Percentiles rank a stretch among this genome's conserved stretches.
These are phyloP conservation scores for Diplazon laetatorius DNA, from an alignment of 2,888 invertebrate genomes.

Conservation along the genomic window DNA sequence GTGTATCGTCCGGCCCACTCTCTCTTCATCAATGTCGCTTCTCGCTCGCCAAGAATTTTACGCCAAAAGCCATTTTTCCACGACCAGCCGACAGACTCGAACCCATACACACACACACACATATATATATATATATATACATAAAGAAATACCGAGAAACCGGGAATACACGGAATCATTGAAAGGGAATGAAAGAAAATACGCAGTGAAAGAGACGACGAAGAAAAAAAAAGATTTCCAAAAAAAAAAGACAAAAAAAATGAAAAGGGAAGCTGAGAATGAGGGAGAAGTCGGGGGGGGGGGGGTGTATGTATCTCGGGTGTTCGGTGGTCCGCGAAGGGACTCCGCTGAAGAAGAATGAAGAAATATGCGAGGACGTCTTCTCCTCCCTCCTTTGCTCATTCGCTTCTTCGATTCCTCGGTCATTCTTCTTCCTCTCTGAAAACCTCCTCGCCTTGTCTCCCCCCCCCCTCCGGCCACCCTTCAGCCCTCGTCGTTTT, in stretches of 20 bases:
- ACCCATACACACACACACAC: conserved; percentile 8
- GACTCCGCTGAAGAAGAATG: conserved; percentile 50
- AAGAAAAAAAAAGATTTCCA: not conserved
- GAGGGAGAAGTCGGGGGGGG: conserved; percentile 46
- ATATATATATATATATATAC: conserved; percentile 51
- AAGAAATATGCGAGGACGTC: conserved; percentile 51
- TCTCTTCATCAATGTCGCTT: not conserved
- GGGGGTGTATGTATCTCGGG: conserved; percentile 51
- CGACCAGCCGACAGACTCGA: conserved; percentile 15
- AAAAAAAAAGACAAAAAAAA: too few species aligned
- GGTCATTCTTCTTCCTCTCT: conserved; percentile 67
- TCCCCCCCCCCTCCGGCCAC: conserved; percentile 33
- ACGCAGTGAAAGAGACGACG: conserved; percentile 26
- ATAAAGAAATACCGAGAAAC: too few species aligned
- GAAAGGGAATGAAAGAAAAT: too few species aligned
- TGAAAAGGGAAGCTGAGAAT: conserved; percentile 26
- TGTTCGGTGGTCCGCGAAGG: conserved; percentile 33
- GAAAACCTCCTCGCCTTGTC: too few species aligned
- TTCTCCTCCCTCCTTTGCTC: conserved; percentile 41
- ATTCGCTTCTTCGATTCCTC: conserved; percentile 61
- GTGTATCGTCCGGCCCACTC: not conserved
- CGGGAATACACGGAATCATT: conserved; percentile 40
- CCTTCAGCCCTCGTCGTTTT: conserved; percentile 36
- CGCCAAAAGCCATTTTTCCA: conserved; percentile 40
- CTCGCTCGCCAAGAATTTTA: conserved; percentile 5